A percentile compares a stretch with the other conserved stretches of the same genome.
Evolutionary conservation across 1,140 invertebrate species (phyloP).

Genomic region (Drosophila lini): DNA sequence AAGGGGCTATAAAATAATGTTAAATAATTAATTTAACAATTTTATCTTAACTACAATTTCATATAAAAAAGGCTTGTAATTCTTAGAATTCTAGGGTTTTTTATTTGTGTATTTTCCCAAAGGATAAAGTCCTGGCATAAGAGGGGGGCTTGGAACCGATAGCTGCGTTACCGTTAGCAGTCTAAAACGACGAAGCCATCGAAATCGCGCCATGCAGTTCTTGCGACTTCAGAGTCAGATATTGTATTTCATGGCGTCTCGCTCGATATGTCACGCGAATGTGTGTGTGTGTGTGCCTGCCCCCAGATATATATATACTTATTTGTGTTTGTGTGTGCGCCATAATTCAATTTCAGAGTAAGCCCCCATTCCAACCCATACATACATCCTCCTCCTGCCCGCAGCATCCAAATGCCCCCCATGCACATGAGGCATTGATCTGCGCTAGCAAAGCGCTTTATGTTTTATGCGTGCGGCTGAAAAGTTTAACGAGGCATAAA

Average conservation of each 20-base stretch:
- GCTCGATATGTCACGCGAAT: conserved; percentile 73
- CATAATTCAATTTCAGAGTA: conserved; percentile 76
- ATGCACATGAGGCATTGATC: conserved; percentile 68
- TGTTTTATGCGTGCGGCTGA: conserved; percentile 68
- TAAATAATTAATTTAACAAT: not conserved
- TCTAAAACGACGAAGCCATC: conserved; percentile 58
- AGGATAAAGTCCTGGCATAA: not conserved
- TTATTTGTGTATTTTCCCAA: not conserved
- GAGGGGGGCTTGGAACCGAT: not conserved
- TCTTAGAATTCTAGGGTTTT: not conserved
- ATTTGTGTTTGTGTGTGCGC: conserved; percentile 37
- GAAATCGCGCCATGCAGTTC: conserved; percentile 70
- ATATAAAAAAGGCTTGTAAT: not conserved
- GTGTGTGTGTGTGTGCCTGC: conserved; percentile 7
- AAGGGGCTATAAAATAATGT: not conserved
- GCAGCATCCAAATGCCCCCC: conserved; percentile 1
- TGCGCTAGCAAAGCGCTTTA: conserved; percentile 63
- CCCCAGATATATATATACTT: not conserved
- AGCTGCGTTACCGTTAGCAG: conserved; percentile 60
- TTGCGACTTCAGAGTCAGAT: conserved; percentile 68
- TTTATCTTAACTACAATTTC: not conserved
- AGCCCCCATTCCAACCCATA: conserved; percentile 32
- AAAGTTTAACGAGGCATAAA: conserved; percentile 81
- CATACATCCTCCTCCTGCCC: not conserved
- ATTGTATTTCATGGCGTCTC: conserved; percentile 76